Evolutionary conservation across 2,113 vertebrate genomes (phyloP).

Genomic region (Brachyhypopomus occidentalis): DNA sequence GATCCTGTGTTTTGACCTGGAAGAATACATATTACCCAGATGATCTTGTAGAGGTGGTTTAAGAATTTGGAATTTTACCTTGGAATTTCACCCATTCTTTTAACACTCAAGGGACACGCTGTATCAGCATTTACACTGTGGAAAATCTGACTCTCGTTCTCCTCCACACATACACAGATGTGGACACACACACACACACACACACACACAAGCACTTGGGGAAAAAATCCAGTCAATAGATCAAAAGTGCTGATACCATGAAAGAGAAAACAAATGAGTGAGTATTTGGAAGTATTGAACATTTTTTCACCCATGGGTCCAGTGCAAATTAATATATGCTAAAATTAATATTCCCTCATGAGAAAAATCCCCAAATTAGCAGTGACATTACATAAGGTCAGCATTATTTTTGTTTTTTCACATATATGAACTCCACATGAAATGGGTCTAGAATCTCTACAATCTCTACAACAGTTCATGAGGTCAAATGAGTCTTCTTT

Average conservation of each 20-base stretch:
- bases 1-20: not conserved
- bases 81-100: constrained; percentile 30
- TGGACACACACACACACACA: constrained; percentile 4
- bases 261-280: constrained; percentile 15
- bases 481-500: too few relatives aligned
- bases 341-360: not conserved
- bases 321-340: constrained; percentile 26
- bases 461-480: too few relatives aligned
- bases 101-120: constrained; percentile 2
- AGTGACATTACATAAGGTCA: not conserved
- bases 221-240: constrained; percentile 34
- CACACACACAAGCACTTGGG: not conserved
- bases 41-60: constrained; percentile 29
- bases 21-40: constrained; percentile 35
- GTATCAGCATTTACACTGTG: constrained; percentile 27
- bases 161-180: constrained; percentile 18
- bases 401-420: constrained; percentile 1
- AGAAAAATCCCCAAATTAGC: not conserved
- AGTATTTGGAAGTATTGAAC: constrained; percentile 11
- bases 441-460: too few relatives aligned
- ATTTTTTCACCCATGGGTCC: constrained; percentile 18
- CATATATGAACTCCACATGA: too few relatives aligned
- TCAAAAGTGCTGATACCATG: constrained; percentile 38
- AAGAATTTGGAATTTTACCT: constrained; percentile 14
- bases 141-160: constrained; percentile 10